These are phyloP conservation scores for Polyploca ridens DNA, from an alignment of 2,888 invertebrate species.

Conservation along the genomic window DNA sequence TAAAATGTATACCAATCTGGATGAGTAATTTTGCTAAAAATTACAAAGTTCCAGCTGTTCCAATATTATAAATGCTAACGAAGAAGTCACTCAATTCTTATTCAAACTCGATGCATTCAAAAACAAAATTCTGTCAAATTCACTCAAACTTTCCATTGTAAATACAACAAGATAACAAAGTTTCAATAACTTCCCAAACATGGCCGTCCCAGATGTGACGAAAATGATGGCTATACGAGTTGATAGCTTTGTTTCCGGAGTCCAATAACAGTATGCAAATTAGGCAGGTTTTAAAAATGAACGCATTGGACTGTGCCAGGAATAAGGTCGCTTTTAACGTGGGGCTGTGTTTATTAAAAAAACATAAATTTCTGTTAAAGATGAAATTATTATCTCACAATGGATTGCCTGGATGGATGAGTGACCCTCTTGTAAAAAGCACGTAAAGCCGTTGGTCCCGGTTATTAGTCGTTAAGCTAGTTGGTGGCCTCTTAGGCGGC, in stretches of 20 bases:
- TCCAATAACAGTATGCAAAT: slow-evolving; percentile 55
- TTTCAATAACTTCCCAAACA: background rate
- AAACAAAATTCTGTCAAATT: background rate
- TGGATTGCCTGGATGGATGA: no score
- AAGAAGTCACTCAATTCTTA: background rate
- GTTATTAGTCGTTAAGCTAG: no score
- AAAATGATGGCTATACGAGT: background rate
- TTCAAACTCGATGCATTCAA: background rate
- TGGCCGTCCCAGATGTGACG: background rate
- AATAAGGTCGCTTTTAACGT: background rate
- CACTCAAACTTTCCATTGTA: background rate
- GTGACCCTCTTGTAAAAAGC: no score
- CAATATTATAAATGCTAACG: background rate
- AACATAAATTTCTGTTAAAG: no score
- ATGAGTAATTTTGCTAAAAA: background rate
- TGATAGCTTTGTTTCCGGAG: slow-evolving; percentile 35
- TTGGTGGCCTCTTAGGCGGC: no score
- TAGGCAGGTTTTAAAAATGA: slow-evolving; percentile 35
- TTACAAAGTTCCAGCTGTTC: background rate
- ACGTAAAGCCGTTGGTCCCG: no score
- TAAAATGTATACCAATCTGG: background rate
- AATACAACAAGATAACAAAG: background rate
- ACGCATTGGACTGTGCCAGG: background rate
- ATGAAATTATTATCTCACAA: no score
- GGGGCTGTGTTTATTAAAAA: no score